phyloP scores from a whole-genome alignment of 2,888 invertebrate species.

The Orchesellides sinensis region DNA sequence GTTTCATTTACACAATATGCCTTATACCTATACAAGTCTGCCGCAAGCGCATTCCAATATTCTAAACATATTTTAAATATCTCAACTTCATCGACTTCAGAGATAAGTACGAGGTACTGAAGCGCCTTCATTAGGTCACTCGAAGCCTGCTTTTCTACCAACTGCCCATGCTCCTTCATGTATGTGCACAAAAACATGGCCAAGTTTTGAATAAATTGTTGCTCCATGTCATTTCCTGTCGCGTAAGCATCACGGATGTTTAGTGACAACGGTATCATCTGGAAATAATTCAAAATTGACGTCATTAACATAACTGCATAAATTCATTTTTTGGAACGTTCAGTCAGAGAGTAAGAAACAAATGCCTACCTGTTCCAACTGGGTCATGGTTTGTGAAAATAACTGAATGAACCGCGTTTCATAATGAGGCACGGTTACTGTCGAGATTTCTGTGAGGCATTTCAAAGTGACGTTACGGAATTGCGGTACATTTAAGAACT shows the following conservation, averaged over 20 bases:
- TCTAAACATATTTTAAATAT: constrained; percentile 99
- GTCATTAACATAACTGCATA: neutral
- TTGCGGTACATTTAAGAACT: constrained; percentile 97
- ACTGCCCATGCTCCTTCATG: constrained; percentile 95
- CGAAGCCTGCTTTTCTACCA: constrained; percentile 89
- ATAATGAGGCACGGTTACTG: constrained; percentile 90
- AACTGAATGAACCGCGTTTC: constrained; percentile 94
- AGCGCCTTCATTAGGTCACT: constrained; percentile 89
- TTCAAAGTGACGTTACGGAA: constrained; percentile 98
- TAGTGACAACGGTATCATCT: constrained; percentile 93
- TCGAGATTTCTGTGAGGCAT: constrained; percentile 98
- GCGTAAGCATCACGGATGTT: constrained; percentile 97
- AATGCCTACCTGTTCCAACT: constrained; percentile 83
- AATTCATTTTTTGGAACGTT: too few species aligned
- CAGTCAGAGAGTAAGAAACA: too few species aligned
- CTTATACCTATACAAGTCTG: constrained; percentile 90
- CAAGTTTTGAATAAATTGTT: constrained; percentile 98
- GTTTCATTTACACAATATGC: too few species aligned
- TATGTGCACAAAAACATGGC: constrained; percentile 98
- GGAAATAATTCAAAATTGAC: neutral
- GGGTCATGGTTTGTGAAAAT: constrained; percentile 94
- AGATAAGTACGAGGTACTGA: constrained; percentile 92
- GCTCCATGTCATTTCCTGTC: constrained; percentile 95
- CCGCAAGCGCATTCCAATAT: constrained; percentile 97
- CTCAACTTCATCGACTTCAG: constrained; percentile 99